Percentiles rank a stretch among this genome's conserved stretches.
phyloP scores from a whole-genome alignment of 2,113 vertebrate species.

The Nesoenas mayeri region DNA sequence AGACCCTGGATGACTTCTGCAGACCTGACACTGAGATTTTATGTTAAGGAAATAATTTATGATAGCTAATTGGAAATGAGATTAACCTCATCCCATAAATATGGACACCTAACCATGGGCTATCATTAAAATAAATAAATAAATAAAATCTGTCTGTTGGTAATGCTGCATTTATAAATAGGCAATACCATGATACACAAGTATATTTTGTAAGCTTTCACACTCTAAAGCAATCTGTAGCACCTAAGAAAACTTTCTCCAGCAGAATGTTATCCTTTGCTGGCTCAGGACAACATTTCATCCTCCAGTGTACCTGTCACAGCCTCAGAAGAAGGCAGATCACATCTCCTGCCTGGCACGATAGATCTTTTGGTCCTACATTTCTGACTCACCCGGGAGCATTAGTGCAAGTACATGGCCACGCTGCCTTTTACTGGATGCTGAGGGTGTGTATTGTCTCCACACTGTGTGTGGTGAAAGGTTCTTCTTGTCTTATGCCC shows the following conservation, averaged over 20 bases:
- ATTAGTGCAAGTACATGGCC: background rate
- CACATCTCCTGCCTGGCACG: background rate
- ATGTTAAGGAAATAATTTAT: background rate
- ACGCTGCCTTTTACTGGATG: fast-evolving
- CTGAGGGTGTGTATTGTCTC: background rate
- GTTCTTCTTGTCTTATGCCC: background rate
- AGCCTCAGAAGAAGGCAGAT: background rate
- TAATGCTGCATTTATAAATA: background rate
- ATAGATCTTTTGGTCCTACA: background rate
- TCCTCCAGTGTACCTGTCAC: background rate
- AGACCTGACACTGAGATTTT: background rate
- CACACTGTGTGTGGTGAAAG: background rate
- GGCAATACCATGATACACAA: background rate
- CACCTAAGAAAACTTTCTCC: background rate
- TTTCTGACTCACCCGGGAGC: background rate
- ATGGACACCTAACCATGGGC: fast-evolving
- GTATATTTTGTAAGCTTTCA: background rate
- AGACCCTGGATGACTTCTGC: background rate
- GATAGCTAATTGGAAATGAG: background rate
- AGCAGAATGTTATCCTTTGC: background rate
- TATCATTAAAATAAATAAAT: background rate
- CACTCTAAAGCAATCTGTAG: background rate
- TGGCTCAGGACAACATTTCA: background rate
- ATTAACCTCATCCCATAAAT: background rate
- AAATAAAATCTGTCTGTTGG: background rate